A percentile compares a stretch with the other conserved stretches of the same genome.
These are phyloP conservation scores for Eulemur macaco DNA, from an alignment of 2,113 vertebrate genomes.

Conservation along the genomic window DNA sequence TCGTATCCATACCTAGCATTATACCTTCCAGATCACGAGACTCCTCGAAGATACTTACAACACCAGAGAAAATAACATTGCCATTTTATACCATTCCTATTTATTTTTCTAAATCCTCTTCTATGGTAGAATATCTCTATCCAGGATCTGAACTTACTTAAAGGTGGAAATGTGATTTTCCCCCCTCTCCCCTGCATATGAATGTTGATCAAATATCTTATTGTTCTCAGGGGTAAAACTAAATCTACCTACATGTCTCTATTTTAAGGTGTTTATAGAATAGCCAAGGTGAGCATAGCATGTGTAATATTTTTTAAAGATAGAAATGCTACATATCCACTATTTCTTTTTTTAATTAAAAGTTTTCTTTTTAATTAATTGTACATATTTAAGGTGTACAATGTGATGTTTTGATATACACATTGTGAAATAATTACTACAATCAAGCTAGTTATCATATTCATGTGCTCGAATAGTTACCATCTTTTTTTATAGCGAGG, in stretches of 20 bases:
- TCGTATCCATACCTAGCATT: not conserved
- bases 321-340: not conserved
- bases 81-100: conserved; percentile 1
- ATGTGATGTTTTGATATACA: not conserved
- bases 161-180: conserved; percentile 6
- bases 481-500: not conserved
- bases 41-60: not conserved
- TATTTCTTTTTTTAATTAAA: not conserved
- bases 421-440: not conserved
- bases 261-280: conserved; percentile 12
- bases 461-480: not conserved
- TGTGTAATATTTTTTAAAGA: conserved; percentile 8
- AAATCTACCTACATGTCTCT: not conserved
- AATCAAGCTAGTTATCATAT: not conserved
- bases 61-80: not conserved
- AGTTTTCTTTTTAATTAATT: not conserved
- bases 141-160: conserved; percentile 14
- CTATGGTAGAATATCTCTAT: not conserved
- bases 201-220: not conserved
- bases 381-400: not conserved
- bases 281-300: not conserved
- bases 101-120: not conserved
- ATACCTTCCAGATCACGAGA: conserved; percentile 16
- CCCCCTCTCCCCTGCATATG: not conserved
- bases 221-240: conserved; percentile 15